Percentiles rank a stretch among this genome's conserved stretches.
Conservation (phyloP, 2,113 vertebrate species). For the Sinosuthora webbiana region DNA sequence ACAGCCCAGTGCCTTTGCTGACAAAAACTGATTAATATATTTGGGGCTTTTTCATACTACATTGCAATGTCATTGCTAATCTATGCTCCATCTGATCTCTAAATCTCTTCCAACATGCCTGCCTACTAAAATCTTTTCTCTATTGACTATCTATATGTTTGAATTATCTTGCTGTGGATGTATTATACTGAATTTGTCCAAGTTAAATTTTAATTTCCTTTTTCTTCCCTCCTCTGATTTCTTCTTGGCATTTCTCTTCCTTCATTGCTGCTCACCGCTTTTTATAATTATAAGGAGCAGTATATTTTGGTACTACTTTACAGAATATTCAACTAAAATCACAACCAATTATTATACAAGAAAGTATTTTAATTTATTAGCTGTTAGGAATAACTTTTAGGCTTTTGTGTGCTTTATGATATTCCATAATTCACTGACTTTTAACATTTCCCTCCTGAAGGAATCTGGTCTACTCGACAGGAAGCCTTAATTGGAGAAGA, state of each 20-base stretch:
- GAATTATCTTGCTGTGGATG: background rate
- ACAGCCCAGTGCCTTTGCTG: background rate
- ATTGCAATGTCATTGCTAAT: background rate
- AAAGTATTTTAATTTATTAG: slow-evolving; percentile 25
- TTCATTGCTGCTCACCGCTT: background rate
- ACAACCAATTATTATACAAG: slow-evolving; percentile 16
- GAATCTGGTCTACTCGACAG: background rate
- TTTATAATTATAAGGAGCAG: background rate
- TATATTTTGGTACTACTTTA: background rate
- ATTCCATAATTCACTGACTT: slow-evolving; percentile 40
- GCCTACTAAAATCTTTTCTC: background rate
- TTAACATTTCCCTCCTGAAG: slow-evolving; percentile 45
- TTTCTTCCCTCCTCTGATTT: background rate
- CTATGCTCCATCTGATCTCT: background rate
- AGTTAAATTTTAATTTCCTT: background rate
- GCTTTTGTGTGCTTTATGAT: slow-evolving; percentile 13
- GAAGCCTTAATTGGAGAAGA: slow-evolving; percentile 52
- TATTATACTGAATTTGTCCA: background rate
- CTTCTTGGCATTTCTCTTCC: background rate
- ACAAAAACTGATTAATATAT: background rate
- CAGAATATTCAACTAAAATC: slow-evolving; percentile 13
- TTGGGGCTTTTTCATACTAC: background rate
- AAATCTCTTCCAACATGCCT: background rate
- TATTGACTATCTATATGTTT: background rate
- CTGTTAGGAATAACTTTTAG: background rate